Conservation (phyloP, 2,797 vertebrate species). For the Toxotes lorentzi region DNA sequence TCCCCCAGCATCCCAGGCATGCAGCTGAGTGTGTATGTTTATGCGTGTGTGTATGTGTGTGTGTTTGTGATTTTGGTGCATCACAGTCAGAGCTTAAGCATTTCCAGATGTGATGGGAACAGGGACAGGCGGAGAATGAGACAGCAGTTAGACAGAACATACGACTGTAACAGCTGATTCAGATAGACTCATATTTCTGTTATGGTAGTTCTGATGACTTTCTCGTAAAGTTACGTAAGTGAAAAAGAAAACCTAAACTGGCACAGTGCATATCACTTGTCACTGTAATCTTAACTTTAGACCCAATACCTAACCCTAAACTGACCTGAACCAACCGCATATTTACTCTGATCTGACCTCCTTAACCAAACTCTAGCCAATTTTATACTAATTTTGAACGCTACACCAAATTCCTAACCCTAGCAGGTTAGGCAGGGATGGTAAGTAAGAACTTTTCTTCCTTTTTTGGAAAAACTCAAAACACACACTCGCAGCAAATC, state of each 20-base stretch:
- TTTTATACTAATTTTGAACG: background rate
- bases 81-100: conserved; percentile 52
- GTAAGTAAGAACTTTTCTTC: background rate
- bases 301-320: background rate
- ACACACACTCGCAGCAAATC: conserved; percentile 32
- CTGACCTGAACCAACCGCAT: background rate
- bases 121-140: conserved; percentile 30
- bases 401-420: background rate
- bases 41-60: conserved; percentile 23
- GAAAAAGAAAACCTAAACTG: background rate
- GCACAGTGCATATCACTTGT: too few relatives aligned
- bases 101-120: conserved; percentile 75
- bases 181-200: conserved; percentile 18
- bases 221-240: background rate
- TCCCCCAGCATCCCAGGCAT: conserved; percentile 43
- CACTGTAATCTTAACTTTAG: background rate
- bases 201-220: background rate
- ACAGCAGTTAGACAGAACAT: conserved; percentile 39
- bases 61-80: conserved; percentile 43
- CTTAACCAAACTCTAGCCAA: background rate
- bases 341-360: background rate
- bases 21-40: conserved; percentile 34
- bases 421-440: background rate
- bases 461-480: conserved; percentile 2
- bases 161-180: conserved; percentile 45